Evolutionary conservation across 2,113 vertebrate genomes (phyloP).

Genomic region (Salvelinus alpinus): DNA sequence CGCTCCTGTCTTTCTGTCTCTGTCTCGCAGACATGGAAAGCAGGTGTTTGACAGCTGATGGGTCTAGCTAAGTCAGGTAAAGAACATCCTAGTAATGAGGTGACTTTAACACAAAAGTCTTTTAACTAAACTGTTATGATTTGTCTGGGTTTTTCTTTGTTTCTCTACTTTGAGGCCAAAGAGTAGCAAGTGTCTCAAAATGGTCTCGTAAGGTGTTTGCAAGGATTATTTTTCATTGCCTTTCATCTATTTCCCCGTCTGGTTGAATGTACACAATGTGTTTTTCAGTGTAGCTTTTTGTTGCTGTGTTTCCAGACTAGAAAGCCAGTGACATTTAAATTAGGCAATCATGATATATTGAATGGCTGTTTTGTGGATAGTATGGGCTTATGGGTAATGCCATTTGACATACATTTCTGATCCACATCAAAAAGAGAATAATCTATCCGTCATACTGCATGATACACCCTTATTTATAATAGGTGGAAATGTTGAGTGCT

Average conservation of each 20-base stretch:
- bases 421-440: no score
- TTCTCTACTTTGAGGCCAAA: conserved; percentile 28
- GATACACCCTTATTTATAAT: no score
- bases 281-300: conserved; percentile 37
- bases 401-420: not conserved
- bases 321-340: conserved; percentile 45
- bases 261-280: conserved; percentile 29
- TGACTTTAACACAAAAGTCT: conserved; percentile 64
- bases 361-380: conserved; percentile 9
- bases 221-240: conserved; percentile 55
- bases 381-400: conserved; percentile 6
- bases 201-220: conserved; percentile 47
- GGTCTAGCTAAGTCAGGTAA: conserved; percentile 47
- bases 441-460: no score
- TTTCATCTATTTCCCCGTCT: conserved; percentile 49
- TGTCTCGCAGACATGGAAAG: conserved; percentile 51
- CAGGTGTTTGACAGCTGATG: conserved; percentile 68
- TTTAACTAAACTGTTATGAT: conserved; percentile 46
- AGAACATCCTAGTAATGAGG: conserved; percentile 64
- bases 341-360: conserved; percentile 9
- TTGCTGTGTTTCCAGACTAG: conserved; percentile 35
- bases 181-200: conserved; percentile 40
- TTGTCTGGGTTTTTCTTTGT: conserved; percentile 42
- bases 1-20: conserved; percentile 12
- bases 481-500: no score